A percentile compares a stretch with the other conserved stretches of the same genome.
Conservation (phyloP, 2,888 invertebrate species). For the Phanerotoma sp. region DNA sequence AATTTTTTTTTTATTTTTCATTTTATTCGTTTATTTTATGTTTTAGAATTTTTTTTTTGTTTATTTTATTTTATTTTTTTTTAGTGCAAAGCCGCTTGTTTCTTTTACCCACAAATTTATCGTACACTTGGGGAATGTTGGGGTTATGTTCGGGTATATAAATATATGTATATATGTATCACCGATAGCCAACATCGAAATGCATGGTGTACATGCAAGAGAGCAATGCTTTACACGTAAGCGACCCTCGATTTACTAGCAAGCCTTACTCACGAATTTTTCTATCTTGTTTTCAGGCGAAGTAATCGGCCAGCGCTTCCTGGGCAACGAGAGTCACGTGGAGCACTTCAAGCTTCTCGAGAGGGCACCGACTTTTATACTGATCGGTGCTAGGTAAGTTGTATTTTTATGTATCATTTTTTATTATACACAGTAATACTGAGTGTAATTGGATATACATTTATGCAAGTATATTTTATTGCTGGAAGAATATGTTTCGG, state of each 20-base stretch:
- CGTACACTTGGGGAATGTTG: slow-evolving; percentile 10
- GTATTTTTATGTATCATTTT: neutral
- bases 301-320: slow-evolving; percentile 72
- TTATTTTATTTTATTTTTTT: no score
- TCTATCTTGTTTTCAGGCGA: slow-evolving; percentile 61
- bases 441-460: no score
- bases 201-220: slow-evolving; percentile 16
- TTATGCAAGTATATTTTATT: no score
- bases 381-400: slow-evolving; percentile 86
- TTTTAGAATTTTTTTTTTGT: no score
- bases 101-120: slow-evolving; percentile 12
- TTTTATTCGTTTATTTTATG: neutral
- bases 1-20: neutral
- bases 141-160: slow-evolving; percentile 4
- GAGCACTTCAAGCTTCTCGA: slow-evolving; percentile 90
- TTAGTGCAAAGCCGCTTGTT: slow-evolving; percentile 10
- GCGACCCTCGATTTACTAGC: slow-evolving; percentile 16
- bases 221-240: slow-evolving; percentile 24
- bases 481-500: no score
- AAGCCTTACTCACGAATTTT: slow-evolving; percentile 17
- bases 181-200: slow-evolving; percentile 10
- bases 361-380: slow-evolving; percentile 80
- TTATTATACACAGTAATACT: no score
- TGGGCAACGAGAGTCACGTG: slow-evolving; percentile 76
- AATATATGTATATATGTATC: no score